Evolutionary conservation across 1,140 invertebrate species (phyloP), one percentile per base, ranked within the genome.

Genomic region (Akabosia matsudoensis): DNA sequence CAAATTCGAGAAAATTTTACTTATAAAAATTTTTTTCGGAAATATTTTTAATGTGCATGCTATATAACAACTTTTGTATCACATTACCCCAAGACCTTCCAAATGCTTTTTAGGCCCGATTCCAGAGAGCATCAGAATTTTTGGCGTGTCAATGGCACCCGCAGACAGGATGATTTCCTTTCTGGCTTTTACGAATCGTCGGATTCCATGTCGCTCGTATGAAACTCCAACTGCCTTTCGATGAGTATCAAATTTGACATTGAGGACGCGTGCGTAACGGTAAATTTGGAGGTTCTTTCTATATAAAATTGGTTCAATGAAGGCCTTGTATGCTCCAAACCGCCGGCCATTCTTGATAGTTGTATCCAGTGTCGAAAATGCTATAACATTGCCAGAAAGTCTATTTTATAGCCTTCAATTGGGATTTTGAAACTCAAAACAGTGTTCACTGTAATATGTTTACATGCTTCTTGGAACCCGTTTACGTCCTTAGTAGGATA

Each of bases 401-500:
- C n/a, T n/a, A n/a, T n/a, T n/a, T n/a, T n/a, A n/a, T n/a, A n/a
- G n/a, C n/a, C n/a, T n/a, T n/a, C n/a, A n/a, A n/a, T n/a, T n/a
- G n/a, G n/a, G n/a, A n/a, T n/a, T n/a, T n/a, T n/a, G n/a, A n/a
- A n/a, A n/a, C n/a, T n/a, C n/a, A n/a, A n/a, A n/a, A n/a, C n/a
- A n/a, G n/a, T n/a, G n/a, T n/a, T n/a, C n/a, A n/a, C n/a, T n/a
- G n/a, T n/a, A n/a, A n/a, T n/a, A n/a, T n/a, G n/a, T n/a, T n/a
- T 45, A 76, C 93, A 92, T 13, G 91, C 90, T 83, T 96, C 94
- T 75, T 91, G 90, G 76, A 93, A 91, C 0, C 95, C 95, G 84
- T 97, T 96, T 61, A 95, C 91, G 81, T 97, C 95, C 82, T 94
- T 95, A 74, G 92, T 89, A 1, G 45, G 67, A 82, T 97, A 97